A percentile compares a stretch with the other conserved stretches of the same genome.
These are phyloP conservation scores for Denticeps clupeoides DNA, from an alignment of 2,797 vertebrate genomes.

Conservation along the genomic window DNA sequence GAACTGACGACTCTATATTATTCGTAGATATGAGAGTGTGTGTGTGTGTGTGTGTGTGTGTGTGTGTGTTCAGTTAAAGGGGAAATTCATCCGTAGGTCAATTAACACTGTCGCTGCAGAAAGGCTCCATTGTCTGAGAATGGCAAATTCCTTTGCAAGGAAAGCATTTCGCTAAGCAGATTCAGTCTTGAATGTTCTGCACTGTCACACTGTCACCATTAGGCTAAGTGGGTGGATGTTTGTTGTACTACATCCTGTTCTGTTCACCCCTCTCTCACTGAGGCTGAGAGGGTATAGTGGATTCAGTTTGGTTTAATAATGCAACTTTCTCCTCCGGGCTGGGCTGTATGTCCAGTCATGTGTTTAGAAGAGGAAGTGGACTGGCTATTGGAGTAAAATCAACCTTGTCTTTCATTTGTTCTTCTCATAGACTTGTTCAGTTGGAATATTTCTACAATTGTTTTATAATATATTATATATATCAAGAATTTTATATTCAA, in stretches of 20 bases:
- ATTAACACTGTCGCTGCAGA: slow-evolving; percentile 1
- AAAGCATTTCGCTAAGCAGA: too few species aligned
- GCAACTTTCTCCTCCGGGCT: slow-evolving; percentile 39
- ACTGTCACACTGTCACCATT: too few species aligned
- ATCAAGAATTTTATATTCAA: too few species aligned
- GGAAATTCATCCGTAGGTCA: too few species aligned
- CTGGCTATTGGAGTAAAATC: too few species aligned
- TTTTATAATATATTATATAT: too few species aligned
- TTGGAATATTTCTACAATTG: too few species aligned
- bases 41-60: slow-evolving; percentile 2
- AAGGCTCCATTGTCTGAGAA: slow-evolving; percentile 30
- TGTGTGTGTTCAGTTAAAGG: background rate
- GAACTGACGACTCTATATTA: too few species aligned
- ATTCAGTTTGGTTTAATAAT: slow-evolving; percentile 41
- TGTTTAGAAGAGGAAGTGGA: too few species aligned
- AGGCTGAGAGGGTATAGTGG: background rate
- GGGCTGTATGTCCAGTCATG: slow-evolving; percentile 40
- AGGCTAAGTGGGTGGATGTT: slow-evolving; percentile 9
- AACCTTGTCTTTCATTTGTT: too few species aligned
- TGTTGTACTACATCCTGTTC: slow-evolving; percentile 1
- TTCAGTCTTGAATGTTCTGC: too few species aligned
- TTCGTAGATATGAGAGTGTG: background rate
- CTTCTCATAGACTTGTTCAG: too few species aligned
- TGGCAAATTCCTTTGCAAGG: slow-evolving; percentile 11
- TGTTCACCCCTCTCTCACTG: background rate